phyloP scores from a whole-genome alignment of 2,888 invertebrate species.

The Polia nebulosa region DNA sequence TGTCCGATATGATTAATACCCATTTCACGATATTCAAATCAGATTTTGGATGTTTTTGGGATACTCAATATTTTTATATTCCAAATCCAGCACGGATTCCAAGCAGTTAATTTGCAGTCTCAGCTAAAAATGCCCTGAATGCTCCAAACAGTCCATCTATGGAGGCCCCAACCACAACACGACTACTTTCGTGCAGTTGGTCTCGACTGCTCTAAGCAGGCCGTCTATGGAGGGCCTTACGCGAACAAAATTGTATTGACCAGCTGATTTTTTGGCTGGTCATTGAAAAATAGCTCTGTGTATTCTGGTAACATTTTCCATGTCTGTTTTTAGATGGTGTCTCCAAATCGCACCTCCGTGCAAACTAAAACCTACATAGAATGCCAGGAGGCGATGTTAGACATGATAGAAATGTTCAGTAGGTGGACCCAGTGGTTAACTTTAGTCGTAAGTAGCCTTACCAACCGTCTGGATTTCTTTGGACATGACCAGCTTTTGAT shows the following conservation, averaged over 20 bases:
- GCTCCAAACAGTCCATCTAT: too few relatives aligned
- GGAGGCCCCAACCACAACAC: too few relatives aligned
- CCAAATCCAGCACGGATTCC: neutral
- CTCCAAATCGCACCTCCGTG: slow-evolving; percentile 77
- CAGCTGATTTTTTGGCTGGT: too few relatives aligned
- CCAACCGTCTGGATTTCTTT: neutral
- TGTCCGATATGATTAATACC: neutral
- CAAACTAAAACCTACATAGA: slow-evolving; percentile 77
- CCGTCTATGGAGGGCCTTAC: too few relatives aligned
- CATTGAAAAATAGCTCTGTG: neutral
- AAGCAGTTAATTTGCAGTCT: too few relatives aligned
- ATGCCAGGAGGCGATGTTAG: slow-evolving; percentile 82
- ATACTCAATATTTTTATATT: neutral
- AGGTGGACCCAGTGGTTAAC: slow-evolving; percentile 85
- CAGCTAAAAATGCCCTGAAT: too few relatives aligned
- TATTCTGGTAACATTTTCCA: neutral
- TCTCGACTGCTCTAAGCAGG: too few relatives aligned
- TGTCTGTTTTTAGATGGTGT: slow-evolving; percentile 75
- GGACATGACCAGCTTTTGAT: too few relatives aligned
- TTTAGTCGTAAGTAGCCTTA: slow-evolving; percentile 74
- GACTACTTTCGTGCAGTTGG: too few relatives aligned
- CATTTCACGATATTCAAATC: neutral
- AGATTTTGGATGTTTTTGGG: neutral
- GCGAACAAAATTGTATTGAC: too few relatives aligned
- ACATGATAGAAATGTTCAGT: slow-evolving; percentile 83